Conservation (phyloP, 2,888 invertebrate species). For the Patella depressa region DNA sequence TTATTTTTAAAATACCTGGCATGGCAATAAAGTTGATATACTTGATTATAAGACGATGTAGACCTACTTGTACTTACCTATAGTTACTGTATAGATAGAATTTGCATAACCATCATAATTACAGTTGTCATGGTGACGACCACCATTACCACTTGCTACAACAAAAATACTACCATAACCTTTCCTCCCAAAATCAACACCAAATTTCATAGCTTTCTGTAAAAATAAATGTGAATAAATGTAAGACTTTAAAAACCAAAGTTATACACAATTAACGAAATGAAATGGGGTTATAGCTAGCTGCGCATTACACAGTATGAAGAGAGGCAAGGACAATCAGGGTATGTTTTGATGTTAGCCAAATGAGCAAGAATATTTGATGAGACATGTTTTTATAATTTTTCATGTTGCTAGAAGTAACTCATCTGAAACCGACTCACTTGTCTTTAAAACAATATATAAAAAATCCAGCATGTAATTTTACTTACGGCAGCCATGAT, state of each 20-base stretch:
- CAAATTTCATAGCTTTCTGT: slow-evolving; percentile 67
- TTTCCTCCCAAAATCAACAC: slow-evolving; percentile 67
- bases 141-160: slow-evolving; percentile 72
- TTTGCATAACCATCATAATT: slow-evolving; percentile 73
- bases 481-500: slow-evolving; percentile 63
- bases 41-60: not conserved
- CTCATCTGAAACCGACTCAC: no score
- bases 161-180: slow-evolving; percentile 72
- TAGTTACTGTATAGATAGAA: slow-evolving; percentile 71
- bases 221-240: not conserved
- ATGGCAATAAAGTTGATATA: not conserved
- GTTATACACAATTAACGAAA: no score
- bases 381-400: no score
- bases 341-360: no score
- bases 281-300: no score
- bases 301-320: no score
- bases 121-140: slow-evolving; percentile 70
- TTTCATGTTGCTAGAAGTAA: no score
- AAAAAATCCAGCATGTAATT: not conserved
- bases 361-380: no score
- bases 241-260: no score
- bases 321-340: no score
- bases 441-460: no score
- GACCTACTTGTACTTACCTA: slow-evolving; percentile 50
- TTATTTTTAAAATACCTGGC: not conserved